phyloP scores from a whole-genome alignment of 2,888 invertebrate species.

The Nephrotoma appendiculata region DNA sequence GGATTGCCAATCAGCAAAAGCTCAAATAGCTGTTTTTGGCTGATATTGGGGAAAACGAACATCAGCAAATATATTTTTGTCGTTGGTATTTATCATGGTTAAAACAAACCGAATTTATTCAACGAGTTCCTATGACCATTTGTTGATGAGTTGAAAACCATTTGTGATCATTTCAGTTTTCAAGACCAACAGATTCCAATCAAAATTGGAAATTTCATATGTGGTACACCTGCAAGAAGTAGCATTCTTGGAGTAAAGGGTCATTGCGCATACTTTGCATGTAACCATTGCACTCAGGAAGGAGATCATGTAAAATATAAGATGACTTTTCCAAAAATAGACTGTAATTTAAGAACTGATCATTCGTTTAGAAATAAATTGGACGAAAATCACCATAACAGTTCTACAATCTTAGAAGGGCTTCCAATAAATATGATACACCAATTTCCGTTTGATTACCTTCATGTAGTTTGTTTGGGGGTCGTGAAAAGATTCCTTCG shows the following conservation, averaged over 20 bases:
- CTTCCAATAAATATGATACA: no score
- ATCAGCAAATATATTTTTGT: neutral
- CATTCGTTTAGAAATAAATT: no score
- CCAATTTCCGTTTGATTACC: no score
- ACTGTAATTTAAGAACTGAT: neutral
- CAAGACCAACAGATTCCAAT: neutral
- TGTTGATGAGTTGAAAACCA: no score
- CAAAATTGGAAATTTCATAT: neutral
- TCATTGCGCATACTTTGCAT: slow-evolving; percentile 8
- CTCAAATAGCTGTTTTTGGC: neutral
- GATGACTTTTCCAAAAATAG: slow-evolving; percentile 9
- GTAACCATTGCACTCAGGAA: slow-evolving; percentile 8
- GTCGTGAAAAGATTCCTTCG: no score
- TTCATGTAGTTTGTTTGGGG: no score
- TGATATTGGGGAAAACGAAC: neutral
- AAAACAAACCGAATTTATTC: no score
- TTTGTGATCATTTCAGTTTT: neutral
- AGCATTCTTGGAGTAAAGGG: neutral
- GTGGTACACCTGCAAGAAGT: neutral
- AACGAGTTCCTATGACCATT: neutral
- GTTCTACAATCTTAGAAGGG: no score
- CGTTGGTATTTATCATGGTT: neutral
- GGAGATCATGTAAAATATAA: neutral
- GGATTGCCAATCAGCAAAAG: neutral
- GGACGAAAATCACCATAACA: no score